Conservation (phyloP, 2,797 vertebrate species). For the Brachymystax lenok region DNA sequence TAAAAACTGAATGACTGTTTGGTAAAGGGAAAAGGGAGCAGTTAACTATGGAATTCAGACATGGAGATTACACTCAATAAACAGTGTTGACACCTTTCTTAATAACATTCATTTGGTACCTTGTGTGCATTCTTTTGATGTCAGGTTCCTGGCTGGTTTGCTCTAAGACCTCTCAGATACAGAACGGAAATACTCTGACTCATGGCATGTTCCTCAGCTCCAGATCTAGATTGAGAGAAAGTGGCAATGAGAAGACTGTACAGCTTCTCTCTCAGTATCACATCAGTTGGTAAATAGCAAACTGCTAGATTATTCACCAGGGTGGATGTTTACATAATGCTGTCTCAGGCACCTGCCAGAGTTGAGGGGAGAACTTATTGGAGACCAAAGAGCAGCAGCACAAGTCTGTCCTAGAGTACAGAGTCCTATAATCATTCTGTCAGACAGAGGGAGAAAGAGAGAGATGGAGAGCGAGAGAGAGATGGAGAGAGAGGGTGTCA, state of each 20-base stretch:
- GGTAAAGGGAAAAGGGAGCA: neutral
- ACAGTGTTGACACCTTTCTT: neutral
- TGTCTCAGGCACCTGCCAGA: constrained; percentile 27
- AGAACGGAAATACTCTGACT: neutral
- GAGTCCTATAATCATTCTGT: neutral
- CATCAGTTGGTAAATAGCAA: neutral
- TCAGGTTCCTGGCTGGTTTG: neutral
- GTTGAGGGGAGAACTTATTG: constrained; percentile 16
- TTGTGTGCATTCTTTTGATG: constrained; percentile 6
- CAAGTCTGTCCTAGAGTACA: neutral
- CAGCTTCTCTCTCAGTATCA: too few species aligned
- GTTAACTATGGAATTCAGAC: neutral
- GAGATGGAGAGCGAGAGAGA: neutral
- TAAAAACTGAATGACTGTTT: too few species aligned
- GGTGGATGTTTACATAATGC: constrained; percentile 12
- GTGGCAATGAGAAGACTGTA: neutral
- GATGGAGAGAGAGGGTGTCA: neutral
- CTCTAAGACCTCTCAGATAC: constrained; percentile 8
- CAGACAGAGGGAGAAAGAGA: neutral
- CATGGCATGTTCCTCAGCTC: constrained; percentile 8
- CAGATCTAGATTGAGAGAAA: neutral
- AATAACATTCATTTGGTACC: constrained; percentile 20
- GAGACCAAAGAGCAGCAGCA: constrained; percentile 15
- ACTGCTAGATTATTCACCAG: constrained; percentile 2
- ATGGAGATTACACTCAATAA: neutral